These are phyloP conservation scores for Pogonomyrmex californicus DNA, from an alignment of 1,140 invertebrate genomes.

Conservation along the genomic window DNA sequence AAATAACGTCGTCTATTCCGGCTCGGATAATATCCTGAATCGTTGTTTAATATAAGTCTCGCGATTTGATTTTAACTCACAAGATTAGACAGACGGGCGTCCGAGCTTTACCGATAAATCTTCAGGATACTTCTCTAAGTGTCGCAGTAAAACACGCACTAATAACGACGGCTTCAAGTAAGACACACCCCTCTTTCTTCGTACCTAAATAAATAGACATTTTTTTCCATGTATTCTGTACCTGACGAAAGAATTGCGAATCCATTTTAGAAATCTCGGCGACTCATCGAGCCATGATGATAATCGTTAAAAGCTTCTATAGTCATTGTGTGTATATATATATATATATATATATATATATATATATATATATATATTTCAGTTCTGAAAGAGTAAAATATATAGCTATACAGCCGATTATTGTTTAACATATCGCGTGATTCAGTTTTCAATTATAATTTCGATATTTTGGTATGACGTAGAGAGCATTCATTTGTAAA, in stretches of 20 bases:
- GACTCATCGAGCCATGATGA: slow-evolving; percentile 7
- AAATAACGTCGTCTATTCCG: slow-evolving; percentile 12
- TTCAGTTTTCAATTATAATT: slow-evolving; percentile 59
- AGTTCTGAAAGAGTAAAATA: slow-evolving; percentile 13
- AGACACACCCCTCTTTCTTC: slow-evolving; percentile 34
- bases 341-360: no score
- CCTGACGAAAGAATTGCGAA: slow-evolving; percentile 46
- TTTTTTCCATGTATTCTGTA: slow-evolving; percentile 46
- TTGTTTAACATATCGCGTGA: slow-evolving; percentile 29
- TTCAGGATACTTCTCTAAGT: slow-evolving; percentile 14
- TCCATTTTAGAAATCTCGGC: slow-evolving; percentile 25
- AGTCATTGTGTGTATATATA: not conserved
- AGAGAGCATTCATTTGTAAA: slow-evolving; percentile 61
- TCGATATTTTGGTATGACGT: slow-evolving; percentile 58
- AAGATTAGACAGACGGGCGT: slow-evolving; percentile 19
- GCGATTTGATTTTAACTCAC: slow-evolving; percentile 21
- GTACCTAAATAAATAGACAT: slow-evolving; percentile 50
- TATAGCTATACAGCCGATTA: slow-evolving; percentile 4
- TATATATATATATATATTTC: not conserved
- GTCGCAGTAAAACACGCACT: slow-evolving; percentile 12
- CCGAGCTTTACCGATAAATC: slow-evolving; percentile 9
- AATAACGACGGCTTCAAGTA: slow-evolving; percentile 35
- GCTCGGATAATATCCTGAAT: slow-evolving; percentile 11
- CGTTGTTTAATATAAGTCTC: slow-evolving; percentile 44
- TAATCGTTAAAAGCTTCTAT: slow-evolving; percentile 43